Evolutionary conservation across 2,113 vertebrate genomes (phyloP).

Genomic region (Dinomys branickii): DNA sequence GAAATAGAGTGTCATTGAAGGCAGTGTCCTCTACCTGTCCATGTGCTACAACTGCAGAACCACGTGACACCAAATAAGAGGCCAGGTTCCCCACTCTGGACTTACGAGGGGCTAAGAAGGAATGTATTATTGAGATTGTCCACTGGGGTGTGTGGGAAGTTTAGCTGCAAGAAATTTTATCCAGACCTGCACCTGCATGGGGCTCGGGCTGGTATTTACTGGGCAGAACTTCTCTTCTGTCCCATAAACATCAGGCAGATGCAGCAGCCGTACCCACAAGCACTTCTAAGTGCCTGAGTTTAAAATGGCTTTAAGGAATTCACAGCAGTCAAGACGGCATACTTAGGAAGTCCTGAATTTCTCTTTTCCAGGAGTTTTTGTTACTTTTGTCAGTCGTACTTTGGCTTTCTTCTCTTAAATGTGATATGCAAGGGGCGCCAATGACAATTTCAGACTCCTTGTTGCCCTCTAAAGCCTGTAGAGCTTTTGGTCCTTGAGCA

Average conservation of each 20-base stretch:
- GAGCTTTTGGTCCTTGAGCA: too few relatives aligned
- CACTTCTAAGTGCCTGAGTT: conserved; percentile 82
- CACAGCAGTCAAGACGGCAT: too few relatives aligned
- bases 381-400: too few relatives aligned
- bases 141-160: conserved; percentile 86
- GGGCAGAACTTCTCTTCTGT: conserved; percentile 84
- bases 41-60: background rate
- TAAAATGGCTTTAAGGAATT: too few relatives aligned
- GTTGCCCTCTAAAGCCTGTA: too few relatives aligned
- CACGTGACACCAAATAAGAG: background rate
- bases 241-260: conserved; percentile 88
- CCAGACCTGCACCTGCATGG: conserved; percentile 88
- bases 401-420: too few relatives aligned
- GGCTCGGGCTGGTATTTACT: conserved; percentile 87
- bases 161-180: conserved; percentile 91
- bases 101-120: conserved; percentile 75
- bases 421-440: too few relatives aligned
- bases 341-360: too few relatives aligned
- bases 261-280: conserved; percentile 81
- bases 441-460: too few relatives aligned
- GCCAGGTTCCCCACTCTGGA: background rate
- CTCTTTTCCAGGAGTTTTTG: too few relatives aligned
- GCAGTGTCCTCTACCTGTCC: background rate
- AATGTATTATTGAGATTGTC: conserved; percentile 87
- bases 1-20: background rate